Conservation (phyloP, 2,888 invertebrate species). For the Hypolimnas misippus region DNA sequence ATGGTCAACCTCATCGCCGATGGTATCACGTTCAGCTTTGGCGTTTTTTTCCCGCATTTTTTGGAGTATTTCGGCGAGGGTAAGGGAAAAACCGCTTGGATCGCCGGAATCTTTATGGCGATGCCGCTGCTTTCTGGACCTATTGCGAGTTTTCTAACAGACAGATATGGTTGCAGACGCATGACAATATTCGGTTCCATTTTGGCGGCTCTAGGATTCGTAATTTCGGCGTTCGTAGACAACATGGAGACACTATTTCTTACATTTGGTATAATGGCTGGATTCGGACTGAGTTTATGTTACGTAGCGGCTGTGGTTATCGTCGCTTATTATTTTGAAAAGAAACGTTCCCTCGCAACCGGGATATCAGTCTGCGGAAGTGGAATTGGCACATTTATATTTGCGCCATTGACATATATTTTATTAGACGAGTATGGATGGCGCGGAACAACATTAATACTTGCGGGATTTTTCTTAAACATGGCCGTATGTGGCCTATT, state of each 20-base stretch:
- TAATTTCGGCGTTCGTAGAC: conserved; percentile 89
- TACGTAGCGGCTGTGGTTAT: conserved; percentile 96
- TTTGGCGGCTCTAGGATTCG: conserved; percentile 89
- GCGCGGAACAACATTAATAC: conserved; percentile 92
- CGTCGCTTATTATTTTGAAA: conserved; percentile 95
- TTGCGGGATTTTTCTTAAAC: conserved; percentile 92
- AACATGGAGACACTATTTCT: conserved; percentile 91
- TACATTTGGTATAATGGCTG: conserved; percentile 93
- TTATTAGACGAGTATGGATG: conserved; percentile 91
- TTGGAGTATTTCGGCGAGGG: conserved; percentile 92
- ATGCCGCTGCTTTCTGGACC: conserved; percentile 95
- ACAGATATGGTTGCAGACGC: conserved; percentile 91
- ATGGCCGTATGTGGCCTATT: conserved; percentile 92
- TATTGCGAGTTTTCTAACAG: conserved; percentile 92
- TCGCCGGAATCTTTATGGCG: conserved; percentile 95
- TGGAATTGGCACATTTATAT: conserved; percentile 94
- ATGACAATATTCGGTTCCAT: conserved; percentile 91
- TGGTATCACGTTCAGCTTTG: conserved; percentile 96
- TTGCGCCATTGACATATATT: conserved; percentile 90
- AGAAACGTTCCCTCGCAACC: conserved; percentile 92
- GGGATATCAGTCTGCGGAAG: conserved; percentile 94
- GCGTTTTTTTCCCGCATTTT: conserved; percentile 94
- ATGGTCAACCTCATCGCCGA: conserved; percentile 96
- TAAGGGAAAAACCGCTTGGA: conserved; percentile 94
- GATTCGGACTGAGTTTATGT: conserved; percentile 93